Conservation (phyloP, 2,113 vertebrate species). For the Tenebrosternarchus preto region DNA sequence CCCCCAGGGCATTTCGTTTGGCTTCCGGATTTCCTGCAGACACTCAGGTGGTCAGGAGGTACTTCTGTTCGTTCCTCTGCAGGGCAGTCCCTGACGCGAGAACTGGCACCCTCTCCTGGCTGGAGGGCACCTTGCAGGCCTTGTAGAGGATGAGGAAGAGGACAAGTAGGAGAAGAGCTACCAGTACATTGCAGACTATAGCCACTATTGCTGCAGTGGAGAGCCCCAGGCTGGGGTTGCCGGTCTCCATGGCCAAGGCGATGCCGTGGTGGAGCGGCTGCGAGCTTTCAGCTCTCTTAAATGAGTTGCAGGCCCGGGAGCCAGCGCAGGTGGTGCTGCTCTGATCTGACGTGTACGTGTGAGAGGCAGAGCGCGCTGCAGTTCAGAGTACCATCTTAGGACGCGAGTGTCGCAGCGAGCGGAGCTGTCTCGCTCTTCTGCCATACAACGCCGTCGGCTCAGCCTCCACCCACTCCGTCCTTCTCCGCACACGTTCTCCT, state of each 20-base stretch:
- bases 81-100: slow-evolving; percentile 60
- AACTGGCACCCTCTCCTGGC: slow-evolving; percentile 71
- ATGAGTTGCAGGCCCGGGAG: slow-evolving; percentile 1
- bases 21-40: background rate
- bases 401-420: slow-evolving; percentile 1
- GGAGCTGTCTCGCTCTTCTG: background rate
- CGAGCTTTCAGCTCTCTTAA: slow-evolving; percentile 1
- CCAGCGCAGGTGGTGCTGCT: background rate
- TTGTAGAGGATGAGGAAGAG: slow-evolving; percentile 75
- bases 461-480: background rate
- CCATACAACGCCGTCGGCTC: slow-evolving; percentile 8
- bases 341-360: slow-evolving; percentile 37
- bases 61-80: slow-evolving; percentile 71
- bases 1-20: background rate
- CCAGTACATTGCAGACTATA: slow-evolving; percentile 74
- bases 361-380: background rate
- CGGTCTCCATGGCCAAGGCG: slow-evolving; percentile 64
- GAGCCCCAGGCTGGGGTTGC: slow-evolving; percentile 55
- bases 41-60: slow-evolving; percentile 72
- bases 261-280: slow-evolving; percentile 10
- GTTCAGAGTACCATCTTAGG: slow-evolving; percentile 35
- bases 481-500: slow-evolving; percentile 1
- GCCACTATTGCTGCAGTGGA: slow-evolving; percentile 77
- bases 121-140: slow-evolving; percentile 77
- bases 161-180: slow-evolving; percentile 73